These are phyloP conservation scores for Sciurus niger DNA, from an alignment of 2,113 vertebrate genomes.

Conservation along the genomic window DNA sequence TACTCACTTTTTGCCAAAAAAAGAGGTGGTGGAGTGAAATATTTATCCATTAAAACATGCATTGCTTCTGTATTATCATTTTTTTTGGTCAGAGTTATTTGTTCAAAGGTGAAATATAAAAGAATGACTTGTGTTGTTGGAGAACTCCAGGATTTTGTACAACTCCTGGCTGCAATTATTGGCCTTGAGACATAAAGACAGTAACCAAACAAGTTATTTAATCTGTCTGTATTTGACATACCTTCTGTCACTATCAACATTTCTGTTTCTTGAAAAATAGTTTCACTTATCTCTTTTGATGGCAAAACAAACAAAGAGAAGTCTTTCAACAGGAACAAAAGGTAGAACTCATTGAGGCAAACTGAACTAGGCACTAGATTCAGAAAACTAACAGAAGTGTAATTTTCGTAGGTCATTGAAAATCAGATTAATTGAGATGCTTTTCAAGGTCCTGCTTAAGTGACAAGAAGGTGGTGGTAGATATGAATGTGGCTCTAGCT, in stretches of 20 bases:
- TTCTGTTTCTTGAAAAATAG: constrained; percentile 54
- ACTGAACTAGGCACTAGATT: neutral
- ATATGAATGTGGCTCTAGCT: neutral
- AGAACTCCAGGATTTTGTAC: neutral
- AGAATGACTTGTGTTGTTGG: neutral
- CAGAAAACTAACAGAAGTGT: neutral
- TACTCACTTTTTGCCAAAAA: neutral
- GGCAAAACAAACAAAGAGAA: constrained; percentile 33
- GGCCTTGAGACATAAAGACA: constrained; percentile 53
- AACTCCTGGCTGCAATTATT: constrained; percentile 14
- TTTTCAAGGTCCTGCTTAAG: neutral
- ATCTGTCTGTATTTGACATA: constrained; percentile 51
- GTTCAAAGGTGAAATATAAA: constrained; percentile 27
- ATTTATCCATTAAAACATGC: neutral
- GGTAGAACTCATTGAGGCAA: neutral
- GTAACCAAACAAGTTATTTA: constrained; percentile 51
- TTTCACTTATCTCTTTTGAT: constrained; percentile 56
- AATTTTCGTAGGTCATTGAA: neutral
- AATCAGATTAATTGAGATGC: neutral
- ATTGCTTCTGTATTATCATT: neutral
- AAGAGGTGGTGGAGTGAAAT: neutral
- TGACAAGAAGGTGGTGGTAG: neutral
- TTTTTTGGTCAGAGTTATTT: neutral
- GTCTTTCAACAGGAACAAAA: neutral
- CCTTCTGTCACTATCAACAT: constrained; percentile 34